Evolutionary conservation across 2,113 vertebrate species (phyloP), one percentile per base, ranked within the genome.

Genomic region (Ammospiza caudacuta): DNA sequence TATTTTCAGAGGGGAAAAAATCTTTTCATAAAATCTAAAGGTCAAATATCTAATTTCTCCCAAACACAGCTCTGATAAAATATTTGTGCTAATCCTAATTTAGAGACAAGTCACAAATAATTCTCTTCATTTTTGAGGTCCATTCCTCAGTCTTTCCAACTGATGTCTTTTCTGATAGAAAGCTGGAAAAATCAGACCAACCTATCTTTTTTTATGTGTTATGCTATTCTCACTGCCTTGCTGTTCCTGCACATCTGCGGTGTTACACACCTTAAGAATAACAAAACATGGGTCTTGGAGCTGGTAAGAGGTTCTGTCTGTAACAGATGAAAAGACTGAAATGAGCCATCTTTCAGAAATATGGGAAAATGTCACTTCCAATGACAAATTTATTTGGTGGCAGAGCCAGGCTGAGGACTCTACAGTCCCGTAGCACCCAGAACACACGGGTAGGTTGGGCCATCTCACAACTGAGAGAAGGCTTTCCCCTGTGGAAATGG

Each of bases 371-470:
- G 12, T 35, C 3, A 29, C 44, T 86, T 83, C 6, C 25, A 19
- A 7, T n/a, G 47, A 62, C 12, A 73, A 85, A 73, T 27, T 24
- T 69, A 25, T 28, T 27, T 43, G 16, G 37, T 58, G 18, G 9
- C 46, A 76, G 20, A 54, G 22, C 9, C 37, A 79, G 57, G 22
- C 13, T 72, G n/a, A 85, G 13, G 21, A 54, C 28, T 37, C 15
- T 37, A 16, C 1, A 2, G 10, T 16, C 11, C 20, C 46, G 73
- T 41, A 81, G 24, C 17, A 23, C 23, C 51, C 9, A 5, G 44
- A 87, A 77, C 0, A 1, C 0, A 0, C 8, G 57, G 17, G 11
- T 29, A 33, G 49, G 27, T 35, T 23, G 12, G 59, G 12, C 5
- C 5, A 11, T n/a, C 25, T 64, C 28, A 9, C 4, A 64, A 31